Percentiles rank a stretch among this genome's conserved stretches.
phyloP scores from a whole-genome alignment of 2,113 vertebrate genomes.

The Coptodon bakossiorum region DNA sequence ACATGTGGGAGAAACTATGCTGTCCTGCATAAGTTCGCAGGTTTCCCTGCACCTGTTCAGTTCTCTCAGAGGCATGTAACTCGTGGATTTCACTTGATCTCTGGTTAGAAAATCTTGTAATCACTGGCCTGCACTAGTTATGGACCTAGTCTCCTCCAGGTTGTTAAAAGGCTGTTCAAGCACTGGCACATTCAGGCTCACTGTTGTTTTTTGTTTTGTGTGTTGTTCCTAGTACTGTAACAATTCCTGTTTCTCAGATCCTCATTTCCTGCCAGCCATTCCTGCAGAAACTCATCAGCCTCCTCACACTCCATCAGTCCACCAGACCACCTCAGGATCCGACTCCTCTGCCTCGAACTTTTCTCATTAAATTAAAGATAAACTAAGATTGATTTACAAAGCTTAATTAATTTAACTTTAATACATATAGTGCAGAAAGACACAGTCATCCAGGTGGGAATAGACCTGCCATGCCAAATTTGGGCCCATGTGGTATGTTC shows the following conservation, averaged over 20 bases:
- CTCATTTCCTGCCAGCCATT: background rate
- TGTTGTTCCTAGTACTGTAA: background rate
- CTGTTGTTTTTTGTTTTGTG: background rate
- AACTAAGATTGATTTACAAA: background rate
- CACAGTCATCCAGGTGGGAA: background rate
- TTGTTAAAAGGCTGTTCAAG: background rate
- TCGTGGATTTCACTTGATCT: background rate
- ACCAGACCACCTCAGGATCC: background rate
- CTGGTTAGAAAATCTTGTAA: background rate
- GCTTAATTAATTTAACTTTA: background rate
- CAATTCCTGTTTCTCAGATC: background rate
- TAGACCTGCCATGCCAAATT: background rate
- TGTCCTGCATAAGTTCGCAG: background rate
- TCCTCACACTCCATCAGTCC: background rate
- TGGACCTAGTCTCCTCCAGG: background rate
- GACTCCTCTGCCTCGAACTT: background rate
- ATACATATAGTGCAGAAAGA: background rate
- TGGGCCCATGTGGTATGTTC: background rate
- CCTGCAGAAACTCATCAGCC: background rate
- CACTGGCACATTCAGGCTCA: background rate
- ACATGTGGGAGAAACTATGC: background rate
- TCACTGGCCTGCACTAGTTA: background rate
- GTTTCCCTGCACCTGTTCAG: background rate
- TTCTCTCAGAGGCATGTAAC: background rate
- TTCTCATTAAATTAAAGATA: background rate